These are phyloP conservation scores for Zaprionus ornatus DNA, from an alignment of 1,140 invertebrate species.

Conservation along the genomic window DNA sequence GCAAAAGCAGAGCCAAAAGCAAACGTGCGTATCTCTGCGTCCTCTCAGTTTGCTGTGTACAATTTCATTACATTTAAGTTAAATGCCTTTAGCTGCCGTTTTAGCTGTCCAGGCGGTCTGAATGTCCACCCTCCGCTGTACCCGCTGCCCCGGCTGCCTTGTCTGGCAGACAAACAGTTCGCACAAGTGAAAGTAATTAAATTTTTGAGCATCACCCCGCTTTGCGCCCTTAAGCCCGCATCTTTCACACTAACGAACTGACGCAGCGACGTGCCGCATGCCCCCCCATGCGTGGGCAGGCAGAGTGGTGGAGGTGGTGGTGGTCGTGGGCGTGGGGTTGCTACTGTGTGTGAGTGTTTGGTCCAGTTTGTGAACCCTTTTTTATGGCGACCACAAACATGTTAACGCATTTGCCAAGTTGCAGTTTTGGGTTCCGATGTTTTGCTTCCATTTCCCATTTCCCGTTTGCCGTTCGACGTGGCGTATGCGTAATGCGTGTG, in stretches of 20 bases:
- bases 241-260: constrained; percentile 74
- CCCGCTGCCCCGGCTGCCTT: background rate
- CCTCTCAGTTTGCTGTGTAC: constrained; percentile 47
- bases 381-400: constrained; percentile 73
- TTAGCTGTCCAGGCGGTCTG: constrained; percentile 16
- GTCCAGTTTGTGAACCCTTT: constrained; percentile 53
- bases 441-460: constrained; percentile 18
- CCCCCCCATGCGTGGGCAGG: constrained; percentile 4
- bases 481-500: constrained; percentile 64
- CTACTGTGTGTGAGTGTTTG: constrained; percentile 20
- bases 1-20: constrained; percentile 16
- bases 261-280: constrained; percentile 57
- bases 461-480: constrained; percentile 4
- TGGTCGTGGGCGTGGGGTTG: background rate
- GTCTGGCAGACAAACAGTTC: constrained; percentile 70
- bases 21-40: constrained; percentile 53
- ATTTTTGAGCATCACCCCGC: constrained; percentile 64
- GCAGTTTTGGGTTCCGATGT: constrained; percentile 40
- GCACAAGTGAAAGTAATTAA: constrained; percentile 81
- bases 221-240: constrained; percentile 26
- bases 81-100: constrained; percentile 68
- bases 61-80: constrained; percentile 78
- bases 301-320: background rate
- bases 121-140: background rate
- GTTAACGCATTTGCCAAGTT: constrained; percentile 69